Evolutionary conservation across 1,140 invertebrate genomes (phyloP).

Genomic region (Littorina saxatilis): DNA sequence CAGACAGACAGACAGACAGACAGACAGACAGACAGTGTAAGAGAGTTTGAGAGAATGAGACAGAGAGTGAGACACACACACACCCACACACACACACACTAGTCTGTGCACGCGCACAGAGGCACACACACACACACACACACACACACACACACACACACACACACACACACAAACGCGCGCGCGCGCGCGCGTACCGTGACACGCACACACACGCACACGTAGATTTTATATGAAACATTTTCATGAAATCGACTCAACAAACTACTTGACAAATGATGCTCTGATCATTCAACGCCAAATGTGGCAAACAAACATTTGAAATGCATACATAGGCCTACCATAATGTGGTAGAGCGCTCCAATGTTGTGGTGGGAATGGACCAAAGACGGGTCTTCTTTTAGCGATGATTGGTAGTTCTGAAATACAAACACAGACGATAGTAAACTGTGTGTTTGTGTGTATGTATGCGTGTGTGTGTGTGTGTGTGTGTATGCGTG

Average conservation of each 20-base stretch:
- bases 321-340: too few relatives aligned
- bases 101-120: too few relatives aligned
- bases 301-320: too few relatives aligned
- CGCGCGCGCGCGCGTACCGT: background rate
- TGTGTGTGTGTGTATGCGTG: slow-evolving; percentile 11
- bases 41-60: too few relatives aligned
- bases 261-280: too few relatives aligned
- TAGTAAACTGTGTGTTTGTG: background rate
- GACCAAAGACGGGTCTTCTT: slow-evolving; percentile 58
- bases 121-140: background rate
- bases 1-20: too few relatives aligned
- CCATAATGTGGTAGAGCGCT: slow-evolving; percentile 68
- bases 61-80: too few relatives aligned
- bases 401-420: slow-evolving; percentile 57
- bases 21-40: too few relatives aligned
- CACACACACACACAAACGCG: background rate
- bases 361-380: slow-evolving; percentile 71
- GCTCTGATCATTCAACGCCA: too few relatives aligned
- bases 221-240: background rate
- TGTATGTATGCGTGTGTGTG: background rate
- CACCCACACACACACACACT: too few relatives aligned
- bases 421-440: slow-evolving; percentile 26
- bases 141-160: background rate
- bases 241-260: background rate
- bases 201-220: slow-evolving; percentile 28